Base-by-base conservation (phyloP, 2,888 invertebrate genomes). In the Drosophila fulvimacula region DNA sequence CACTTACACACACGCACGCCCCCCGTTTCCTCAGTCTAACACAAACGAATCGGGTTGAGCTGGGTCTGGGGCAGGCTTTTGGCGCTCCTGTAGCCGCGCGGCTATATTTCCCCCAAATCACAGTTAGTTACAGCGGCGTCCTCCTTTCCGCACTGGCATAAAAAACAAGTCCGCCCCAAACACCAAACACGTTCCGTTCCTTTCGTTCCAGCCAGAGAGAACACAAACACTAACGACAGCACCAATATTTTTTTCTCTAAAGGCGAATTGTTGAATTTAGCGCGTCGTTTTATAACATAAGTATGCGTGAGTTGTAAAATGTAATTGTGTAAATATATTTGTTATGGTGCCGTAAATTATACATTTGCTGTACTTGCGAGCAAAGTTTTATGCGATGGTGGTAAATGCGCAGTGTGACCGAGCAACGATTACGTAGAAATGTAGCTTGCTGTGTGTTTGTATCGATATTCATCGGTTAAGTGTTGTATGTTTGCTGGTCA, bases 141-240 rank as follows among this genome's bases (percentile, higher is more conserved):
- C 79, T 68, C 78, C 73, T 81, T 86, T 86, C 65, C 38, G 75
- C 83, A 69, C 64, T 69, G 49, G 53, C 66, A 68, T 59, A 52
- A 41, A 72, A 72, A 77, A 82, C 81, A 83, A 77, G 87, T 81
- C 78, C 75, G 86, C 78, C 77, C 73, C 69, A 82, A 82, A 86
- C 82, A 82, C 82, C 69, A 82, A 82, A 86, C 82, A 82, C 82
- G 86, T 82, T 82, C 71, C 74, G 79, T 85, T 85, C 66, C 68
- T 76, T 71, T 73, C 79, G 78, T 67, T 69, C 71, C 73, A 63
- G 51, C 21, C 64, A 34, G 24, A 66, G 52, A 52, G 64, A 67
- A 69, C 53, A 46, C 65, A 19, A 55, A 46, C 27, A 24, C 46
- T 5, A 24, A 15, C 46, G 27, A 56, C 10, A 19, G 30, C 24